Percentiles rank a stretch among this genome's conserved stretches.
These are phyloP conservation scores for Pseudolaguvia tuberculata DNA, from an alignment of 2,113 vertebrate species.

Conservation along the genomic window DNA sequence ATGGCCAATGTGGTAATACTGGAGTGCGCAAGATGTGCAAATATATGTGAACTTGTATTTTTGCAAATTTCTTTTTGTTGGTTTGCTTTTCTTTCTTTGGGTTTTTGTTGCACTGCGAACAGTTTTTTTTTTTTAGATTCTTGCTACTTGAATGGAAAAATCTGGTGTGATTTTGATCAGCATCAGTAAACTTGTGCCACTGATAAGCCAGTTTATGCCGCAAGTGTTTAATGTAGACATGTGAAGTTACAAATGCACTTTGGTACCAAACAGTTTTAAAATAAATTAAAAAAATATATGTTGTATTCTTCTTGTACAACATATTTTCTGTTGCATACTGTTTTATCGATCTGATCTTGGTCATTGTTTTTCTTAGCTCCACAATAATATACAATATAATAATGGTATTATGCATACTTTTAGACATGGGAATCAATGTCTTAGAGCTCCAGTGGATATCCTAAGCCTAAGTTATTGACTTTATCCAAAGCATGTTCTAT, in stretches of 20 bases:
- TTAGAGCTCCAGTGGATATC: not conserved
- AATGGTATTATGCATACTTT: not conserved
- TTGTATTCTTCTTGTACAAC: conserved; percentile 42
- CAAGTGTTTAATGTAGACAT: conserved; percentile 47
- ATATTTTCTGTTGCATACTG: conserved; percentile 8
- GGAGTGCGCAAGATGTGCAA: not conserved
- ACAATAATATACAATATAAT: not conserved
- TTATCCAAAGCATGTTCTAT: not conserved
- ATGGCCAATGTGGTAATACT: not conserved
- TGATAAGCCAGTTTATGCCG: conserved; percentile 55
- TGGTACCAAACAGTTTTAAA: conserved; percentile 59
- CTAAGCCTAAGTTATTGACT: not conserved
- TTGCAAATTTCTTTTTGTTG: not conserved
- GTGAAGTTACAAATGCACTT: conserved; percentile 56
- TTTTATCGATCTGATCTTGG: conserved; percentile 8
- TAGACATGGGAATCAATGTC: not conserved
- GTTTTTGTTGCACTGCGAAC: conserved; percentile 7
- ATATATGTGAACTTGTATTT: conserved; percentile 36
- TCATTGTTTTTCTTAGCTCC: not conserved
- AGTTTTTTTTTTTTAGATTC: not conserved
- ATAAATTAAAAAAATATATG: conserved; percentile 61
- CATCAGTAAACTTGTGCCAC: conserved; percentile 15
- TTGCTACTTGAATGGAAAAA: conserved; percentile 2
- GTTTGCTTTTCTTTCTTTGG: conserved; percentile 3
- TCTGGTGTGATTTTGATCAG: conserved; percentile 31